phyloP scores from a whole-genome alignment of 2,113 vertebrate species.

The Illadopsis cleaveri region DNA sequence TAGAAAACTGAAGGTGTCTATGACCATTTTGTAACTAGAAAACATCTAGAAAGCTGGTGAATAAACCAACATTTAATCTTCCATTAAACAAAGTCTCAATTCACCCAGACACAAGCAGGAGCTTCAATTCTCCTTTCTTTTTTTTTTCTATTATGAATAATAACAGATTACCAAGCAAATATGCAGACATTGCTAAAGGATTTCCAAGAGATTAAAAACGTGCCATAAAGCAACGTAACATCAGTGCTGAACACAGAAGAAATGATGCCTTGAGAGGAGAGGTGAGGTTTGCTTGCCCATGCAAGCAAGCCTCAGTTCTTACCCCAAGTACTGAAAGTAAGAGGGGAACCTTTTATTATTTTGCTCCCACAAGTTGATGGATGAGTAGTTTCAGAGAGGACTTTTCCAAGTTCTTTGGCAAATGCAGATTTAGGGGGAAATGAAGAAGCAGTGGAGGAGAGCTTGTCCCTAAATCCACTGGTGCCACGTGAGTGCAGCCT shows the following conservation, averaged over 20 bases:
- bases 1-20: neutral
- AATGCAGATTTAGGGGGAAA: neutral
- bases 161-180: neutral
- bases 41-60: neutral
- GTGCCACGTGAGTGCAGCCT: fast-evolving
- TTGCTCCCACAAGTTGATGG: neutral
- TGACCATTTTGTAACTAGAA: neutral
- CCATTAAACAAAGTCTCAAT: neutral
- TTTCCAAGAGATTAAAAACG: neutral
- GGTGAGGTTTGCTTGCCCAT: no score
- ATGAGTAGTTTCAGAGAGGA: neutral
- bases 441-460: neutral
- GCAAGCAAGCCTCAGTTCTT: neutral
- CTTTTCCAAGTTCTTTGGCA: neutral
- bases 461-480: neutral
- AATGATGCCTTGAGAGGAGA: neutral
- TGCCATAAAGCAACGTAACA: neutral
- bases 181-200: neutral
- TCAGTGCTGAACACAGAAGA: neutral
- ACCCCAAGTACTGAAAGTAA: neutral
- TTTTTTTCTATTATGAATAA: neutral
- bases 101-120: neutral
- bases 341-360: neutral
- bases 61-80: neutral
- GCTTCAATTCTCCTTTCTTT: neutral